A percentile compares a stretch with the other conserved stretches of the same genome.
Conservation (phyloP, 2,888 invertebrate species). For the Smittia sp. region DNA sequence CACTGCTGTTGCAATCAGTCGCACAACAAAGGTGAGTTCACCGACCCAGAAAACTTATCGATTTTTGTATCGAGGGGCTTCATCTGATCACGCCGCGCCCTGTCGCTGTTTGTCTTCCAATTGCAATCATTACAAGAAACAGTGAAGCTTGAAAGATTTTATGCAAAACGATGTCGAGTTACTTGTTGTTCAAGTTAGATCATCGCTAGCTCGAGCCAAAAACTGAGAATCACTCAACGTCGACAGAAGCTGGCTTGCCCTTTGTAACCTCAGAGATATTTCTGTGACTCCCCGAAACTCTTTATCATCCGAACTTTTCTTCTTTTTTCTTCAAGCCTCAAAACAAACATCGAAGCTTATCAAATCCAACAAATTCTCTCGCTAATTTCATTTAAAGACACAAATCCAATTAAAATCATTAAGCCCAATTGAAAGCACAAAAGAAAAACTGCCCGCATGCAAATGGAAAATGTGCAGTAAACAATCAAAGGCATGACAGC, state of each 20-base stretch:
- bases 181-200: neutral
- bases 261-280: too few species aligned
- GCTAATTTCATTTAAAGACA: conserved; percentile 13
- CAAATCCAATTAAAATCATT: conserved; percentile 9
- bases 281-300: too few species aligned
- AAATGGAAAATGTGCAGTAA: conserved; percentile 30
- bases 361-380: neutral
- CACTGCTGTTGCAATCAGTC: conserved; percentile 54
- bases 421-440: conserved; percentile 32
- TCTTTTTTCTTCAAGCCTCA: too few species aligned
- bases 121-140: conserved; percentile 3
- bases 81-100: conserved; percentile 22
- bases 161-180: conserved; percentile 13
- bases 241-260: too few species aligned
- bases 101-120: neutral
- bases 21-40: conserved; percentile 50
- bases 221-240: too few species aligned
- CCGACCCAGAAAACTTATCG: neutral
- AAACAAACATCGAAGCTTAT: too few species aligned
- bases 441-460: conserved; percentile 30
- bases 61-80: conserved; percentile 3
- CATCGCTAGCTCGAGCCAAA: too few species aligned
- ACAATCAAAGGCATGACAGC: neutral
- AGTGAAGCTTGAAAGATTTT: conserved; percentile 34
- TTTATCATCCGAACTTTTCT: too few species aligned